Conservation (phyloP, 1,140 invertebrate genomes). For the Ruditapes philippinarum region DNA sequence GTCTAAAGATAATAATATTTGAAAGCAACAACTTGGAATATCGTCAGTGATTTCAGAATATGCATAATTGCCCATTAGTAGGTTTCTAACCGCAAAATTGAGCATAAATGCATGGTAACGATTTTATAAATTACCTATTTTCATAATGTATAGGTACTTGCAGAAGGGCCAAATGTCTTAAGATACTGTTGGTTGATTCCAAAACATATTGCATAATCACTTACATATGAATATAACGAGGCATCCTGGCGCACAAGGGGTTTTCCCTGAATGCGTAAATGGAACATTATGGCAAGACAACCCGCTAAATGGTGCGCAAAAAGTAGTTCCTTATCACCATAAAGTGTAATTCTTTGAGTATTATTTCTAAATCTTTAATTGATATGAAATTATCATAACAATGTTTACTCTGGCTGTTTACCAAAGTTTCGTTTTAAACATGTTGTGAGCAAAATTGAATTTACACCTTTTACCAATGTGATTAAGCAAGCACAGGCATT, state of each 20-base stretch:
- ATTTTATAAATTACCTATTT: slow-evolving; percentile 64
- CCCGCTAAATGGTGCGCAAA: not conserved
- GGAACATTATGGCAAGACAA: not conserved
- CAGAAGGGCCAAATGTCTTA: slow-evolving; percentile 16
- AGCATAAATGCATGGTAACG: slow-evolving; percentile 56
- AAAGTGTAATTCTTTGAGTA: not conserved
- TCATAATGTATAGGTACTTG: slow-evolving; percentile 61
- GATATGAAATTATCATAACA: not conserved
- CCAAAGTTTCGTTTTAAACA: not conserved
- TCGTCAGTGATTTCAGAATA: not conserved
- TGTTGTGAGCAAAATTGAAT: too few species aligned
- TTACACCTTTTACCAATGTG: too few species aligned
- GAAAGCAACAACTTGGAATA: slow-evolving; percentile 11
- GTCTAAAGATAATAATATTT: slow-evolving; percentile 13
- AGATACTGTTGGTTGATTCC: not conserved
- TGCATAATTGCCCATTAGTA: slow-evolving; percentile 53
- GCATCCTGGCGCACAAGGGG: not conserved
- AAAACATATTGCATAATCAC: slow-evolving; percentile 49
- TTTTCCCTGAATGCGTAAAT: not conserved
- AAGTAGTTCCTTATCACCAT: not conserved
- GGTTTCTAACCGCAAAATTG: not conserved
- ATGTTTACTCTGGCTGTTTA: not conserved
- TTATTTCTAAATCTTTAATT: not conserved
- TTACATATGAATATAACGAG: slow-evolving; percentile 52
- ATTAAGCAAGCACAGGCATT: too few species aligned